Base-by-base conservation (phyloP, 2,113 vertebrate genomes). In the Heptranchias perlo region DNA sequence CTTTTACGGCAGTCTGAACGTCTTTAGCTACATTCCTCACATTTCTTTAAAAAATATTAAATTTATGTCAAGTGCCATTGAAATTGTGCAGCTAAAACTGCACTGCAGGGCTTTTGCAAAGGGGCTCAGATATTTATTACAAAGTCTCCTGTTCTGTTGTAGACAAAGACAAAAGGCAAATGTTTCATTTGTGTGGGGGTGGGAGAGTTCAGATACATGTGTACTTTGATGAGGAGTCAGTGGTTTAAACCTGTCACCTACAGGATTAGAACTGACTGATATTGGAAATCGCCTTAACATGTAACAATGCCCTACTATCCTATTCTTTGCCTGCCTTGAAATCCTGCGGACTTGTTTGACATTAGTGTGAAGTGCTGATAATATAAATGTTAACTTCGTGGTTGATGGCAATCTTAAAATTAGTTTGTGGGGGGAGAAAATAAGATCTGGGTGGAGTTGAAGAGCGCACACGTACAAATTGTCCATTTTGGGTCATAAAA, bases 181-280 rank as follows among this genome's bases (percentile, higher is more conserved):
- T 64, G 35, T 39, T 93, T 61, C 89, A 93, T 62, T 39, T 21
- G 58, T 93, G 89, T 92, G 78, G 78, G 16, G 39, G 39, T 82
- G 31, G 39, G n/a, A 93, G 89, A 93, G 89, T 39, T 93, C 89
- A 93, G 35, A 62, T 61, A 93, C 39, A 61, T 6, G 18, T 62
- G 16, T 2, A 28, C 89, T 93, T 93, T 93, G 89, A 93, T 62
- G 89, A 18, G 54, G 54, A 61, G 8, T 93, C 89, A 93, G n/a
- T 39, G 18, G n/a, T 93, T 93, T 58, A 93, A 93, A 64, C 58
- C 89, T 93, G 89, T 93, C 89, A 93, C 58, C 78, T 62, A 44
- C n/a, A 58, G 89, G 89, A 64, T 39, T 64, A 62, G 18, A 23
- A 39, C 35, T 62, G 58, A n/a, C n/a, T 39, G 58, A 62, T 64